phyloP scores from a whole-genome alignment of 2,113 vertebrate species.

The Lichenostomus cassidix region DNA sequence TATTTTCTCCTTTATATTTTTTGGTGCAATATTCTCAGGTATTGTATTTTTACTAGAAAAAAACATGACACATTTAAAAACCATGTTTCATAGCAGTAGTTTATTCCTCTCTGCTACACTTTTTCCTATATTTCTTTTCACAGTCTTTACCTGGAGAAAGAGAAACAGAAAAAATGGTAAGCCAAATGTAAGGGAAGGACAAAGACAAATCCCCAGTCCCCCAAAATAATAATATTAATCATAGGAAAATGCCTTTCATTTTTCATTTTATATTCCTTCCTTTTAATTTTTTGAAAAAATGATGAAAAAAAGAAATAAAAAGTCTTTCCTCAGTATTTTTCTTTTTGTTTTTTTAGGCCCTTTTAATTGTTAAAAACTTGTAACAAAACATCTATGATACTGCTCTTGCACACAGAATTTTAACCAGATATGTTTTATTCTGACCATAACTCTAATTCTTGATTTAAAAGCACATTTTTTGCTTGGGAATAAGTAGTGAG shows the following conservation, averaged over 20 bases:
- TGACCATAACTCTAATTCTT: background rate
- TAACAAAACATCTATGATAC: background rate
- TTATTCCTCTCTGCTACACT: background rate
- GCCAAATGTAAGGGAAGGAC: background rate
- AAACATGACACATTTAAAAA: background rate
- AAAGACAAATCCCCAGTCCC: background rate
- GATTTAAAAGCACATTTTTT: background rate
- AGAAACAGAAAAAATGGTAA: background rate
- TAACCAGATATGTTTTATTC: background rate
- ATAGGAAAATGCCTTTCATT: background rate
- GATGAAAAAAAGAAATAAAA: background rate
- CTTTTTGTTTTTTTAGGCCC: accelerated
- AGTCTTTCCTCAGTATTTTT: background rate
- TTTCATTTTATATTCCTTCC: background rate
- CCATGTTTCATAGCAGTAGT: background rate
- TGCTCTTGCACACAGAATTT: background rate
- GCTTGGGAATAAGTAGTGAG: background rate
- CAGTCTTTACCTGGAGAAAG: background rate
- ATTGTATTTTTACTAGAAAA: background rate
- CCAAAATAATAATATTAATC: background rate
- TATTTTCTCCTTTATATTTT: background rate
- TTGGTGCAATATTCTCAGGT: background rate
- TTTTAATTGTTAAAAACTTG: background rate
- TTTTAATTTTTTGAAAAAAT: background rate
- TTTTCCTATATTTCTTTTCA: background rate